phyloP scores from a whole-genome alignment of 2,888 invertebrate species.

The Myathropa florea region DNA sequence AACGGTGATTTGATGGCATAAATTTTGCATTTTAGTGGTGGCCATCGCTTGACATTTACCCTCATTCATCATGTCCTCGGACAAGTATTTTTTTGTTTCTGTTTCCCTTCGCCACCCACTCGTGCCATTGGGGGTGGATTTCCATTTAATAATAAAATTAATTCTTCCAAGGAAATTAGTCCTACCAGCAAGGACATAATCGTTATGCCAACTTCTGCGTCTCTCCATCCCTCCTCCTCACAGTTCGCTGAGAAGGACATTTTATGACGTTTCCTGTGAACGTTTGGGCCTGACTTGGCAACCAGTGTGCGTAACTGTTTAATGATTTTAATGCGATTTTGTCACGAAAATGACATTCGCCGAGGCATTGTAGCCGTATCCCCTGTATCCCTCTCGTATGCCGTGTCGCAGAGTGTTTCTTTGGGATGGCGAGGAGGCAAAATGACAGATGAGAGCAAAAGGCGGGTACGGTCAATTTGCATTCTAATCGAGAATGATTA shows the following conservation, averaged over 20 bases:
- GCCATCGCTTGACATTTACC: slow-evolving; percentile 6
- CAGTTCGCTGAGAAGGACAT: slow-evolving; percentile 24
- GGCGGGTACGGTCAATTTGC: slow-evolving; percentile 55
- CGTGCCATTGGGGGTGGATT: background rate
- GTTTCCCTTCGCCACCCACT: background rate
- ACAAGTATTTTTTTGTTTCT: background rate
- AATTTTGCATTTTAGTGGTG: slow-evolving; percentile 3
- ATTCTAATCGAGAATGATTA: slow-evolving; percentile 64
- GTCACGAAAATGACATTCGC: slow-evolving; percentile 47
- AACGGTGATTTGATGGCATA: slow-evolving; percentile 12
- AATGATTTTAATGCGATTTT: slow-evolving; percentile 62
- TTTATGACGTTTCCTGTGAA: slow-evolving; percentile 30
- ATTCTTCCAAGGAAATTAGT: background rate
- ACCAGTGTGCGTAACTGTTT: slow-evolving; percentile 65
- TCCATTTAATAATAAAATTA: slow-evolving; percentile 45
- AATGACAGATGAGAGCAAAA: slow-evolving; percentile 23
- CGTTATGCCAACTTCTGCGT: slow-evolving; percentile 14
- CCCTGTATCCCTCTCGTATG: background rate
- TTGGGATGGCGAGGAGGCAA: background rate
- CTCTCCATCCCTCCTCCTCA: background rate
- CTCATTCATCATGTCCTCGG: background rate
- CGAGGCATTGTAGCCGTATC: background rate
- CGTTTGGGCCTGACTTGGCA: slow-evolving; percentile 36
- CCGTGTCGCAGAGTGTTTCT: too few relatives aligned
- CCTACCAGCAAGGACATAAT: slow-evolving; percentile 27